Conservation (phyloP, 2,113 vertebrate species). For the Notothenia rossii region DNA sequence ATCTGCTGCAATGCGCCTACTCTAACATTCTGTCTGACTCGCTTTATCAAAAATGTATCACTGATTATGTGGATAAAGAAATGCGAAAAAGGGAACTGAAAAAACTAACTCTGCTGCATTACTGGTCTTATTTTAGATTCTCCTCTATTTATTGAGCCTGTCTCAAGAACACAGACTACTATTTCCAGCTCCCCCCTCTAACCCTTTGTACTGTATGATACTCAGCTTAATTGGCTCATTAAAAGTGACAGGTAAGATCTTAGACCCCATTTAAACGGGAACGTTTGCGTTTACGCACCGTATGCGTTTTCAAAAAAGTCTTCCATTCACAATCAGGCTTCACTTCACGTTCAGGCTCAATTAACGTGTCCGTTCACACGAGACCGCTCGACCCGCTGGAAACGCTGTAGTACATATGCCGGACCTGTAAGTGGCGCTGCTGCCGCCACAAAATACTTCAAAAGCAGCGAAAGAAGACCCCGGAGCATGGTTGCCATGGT, state of each 20-base stretch:
- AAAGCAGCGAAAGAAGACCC: no score
- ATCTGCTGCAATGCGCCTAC: slow-evolving; percentile 52
- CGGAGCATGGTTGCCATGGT: no score
- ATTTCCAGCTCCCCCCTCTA: background rate
- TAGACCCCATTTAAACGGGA: no score
- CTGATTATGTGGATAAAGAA: slow-evolving; percentile 9
- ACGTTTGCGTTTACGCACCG: no score
- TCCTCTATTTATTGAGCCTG: background rate
- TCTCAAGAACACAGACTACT: slow-evolving; percentile 7
- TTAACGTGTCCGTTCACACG: no score
- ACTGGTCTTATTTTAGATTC: slow-evolving; percentile 33
- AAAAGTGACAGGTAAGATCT: slow-evolving; percentile 60
- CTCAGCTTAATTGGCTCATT: slow-evolving; percentile 61
- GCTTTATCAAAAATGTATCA: slow-evolving; percentile 12
- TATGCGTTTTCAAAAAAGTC: no score
- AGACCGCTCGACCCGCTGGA: no score
- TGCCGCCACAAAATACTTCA: no score
- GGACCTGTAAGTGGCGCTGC: no score
- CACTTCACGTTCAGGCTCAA: no score
- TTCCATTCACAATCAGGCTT: no score
- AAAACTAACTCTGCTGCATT: background rate
- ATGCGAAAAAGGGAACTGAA: background rate
- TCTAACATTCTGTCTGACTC: slow-evolving; percentile 1
- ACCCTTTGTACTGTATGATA: background rate
- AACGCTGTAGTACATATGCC: no score